Evolutionary conservation across 2,797 vertebrate genomes (phyloP), one percentile per base, ranked within the genome.

Genomic region (Hypotaenidia philippensis): DNA sequence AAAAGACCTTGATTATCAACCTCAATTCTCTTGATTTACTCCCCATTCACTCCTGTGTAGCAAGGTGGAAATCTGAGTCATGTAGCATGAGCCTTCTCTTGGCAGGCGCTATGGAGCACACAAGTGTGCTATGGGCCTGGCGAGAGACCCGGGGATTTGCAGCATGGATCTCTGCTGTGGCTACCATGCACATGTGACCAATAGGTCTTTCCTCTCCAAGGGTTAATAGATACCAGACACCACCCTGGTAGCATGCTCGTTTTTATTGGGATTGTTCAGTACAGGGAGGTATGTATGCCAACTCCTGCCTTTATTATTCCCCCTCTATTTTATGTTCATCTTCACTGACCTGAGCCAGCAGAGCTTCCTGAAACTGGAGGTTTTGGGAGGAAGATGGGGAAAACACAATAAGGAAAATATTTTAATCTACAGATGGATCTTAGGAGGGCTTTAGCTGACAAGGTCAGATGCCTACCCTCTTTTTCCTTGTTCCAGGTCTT

Each of bases 241-340:
- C 7, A 1, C 3, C 1, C 34, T 50, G 32, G 49, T 17, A 86
- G 56, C 13, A 32, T 0, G 0, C 14, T 71, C 10, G 5, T 50
- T 87, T 84, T 55, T 79, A 10, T 15, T 66, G 17, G 9, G 21
- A 70, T 57, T 74, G 5, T 56, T 81, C 50, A 19, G 34, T 32
- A 57, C 5, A 31, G 29, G 20, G 10, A 89, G 6, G 6, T n/a
- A 78, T 0, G 3, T 27, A 41, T 5, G 9, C 50, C 27, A 63
- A 1, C 5, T 69, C 29, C 36, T 50, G 16, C 14, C 18, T 70
- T 66, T 57, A 72, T 76, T 40, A 5, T n/a, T 76, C 11, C 20
- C 17, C 7, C 17, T 75, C 34, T 59, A 17, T 68, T 92, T 91
- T 63, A 17, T n/a, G 10, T 31, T 78, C 47, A 87, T 47, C 38